Conservation (phyloP, 2,888 invertebrate species). For the Parapristionchus giblindavisi region DNA sequence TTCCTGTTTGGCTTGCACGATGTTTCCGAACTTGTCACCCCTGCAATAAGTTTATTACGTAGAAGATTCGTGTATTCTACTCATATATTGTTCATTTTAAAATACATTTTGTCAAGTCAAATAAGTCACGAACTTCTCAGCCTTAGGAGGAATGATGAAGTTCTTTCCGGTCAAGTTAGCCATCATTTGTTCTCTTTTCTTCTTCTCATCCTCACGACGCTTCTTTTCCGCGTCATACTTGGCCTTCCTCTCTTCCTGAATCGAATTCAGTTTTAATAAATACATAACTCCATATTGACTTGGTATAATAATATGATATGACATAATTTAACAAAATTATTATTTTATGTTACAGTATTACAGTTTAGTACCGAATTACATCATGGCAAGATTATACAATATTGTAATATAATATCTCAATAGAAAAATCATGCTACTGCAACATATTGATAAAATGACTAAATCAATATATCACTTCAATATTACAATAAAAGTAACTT, state of each 20-base stretch:
- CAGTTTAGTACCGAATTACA: no score
- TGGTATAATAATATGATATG: no score
- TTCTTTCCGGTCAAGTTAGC: conserved; percentile 41
- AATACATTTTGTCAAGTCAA: background rate
- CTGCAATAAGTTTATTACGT: conserved; percentile 15
- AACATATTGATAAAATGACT: no score
- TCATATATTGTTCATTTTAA: background rate
- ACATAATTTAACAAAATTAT: no score
- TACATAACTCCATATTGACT: no score
- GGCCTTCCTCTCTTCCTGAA: conserved; percentile 59
- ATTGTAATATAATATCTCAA: no score
- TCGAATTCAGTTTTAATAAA: no score
- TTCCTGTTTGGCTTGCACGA: conserved; percentile 90
- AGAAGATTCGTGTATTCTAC: background rate
- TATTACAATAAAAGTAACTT: no score
- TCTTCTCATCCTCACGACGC: conserved; percentile 67
- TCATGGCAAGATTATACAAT: no score
- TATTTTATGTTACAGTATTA: no score
- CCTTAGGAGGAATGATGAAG: conserved; percentile 36
- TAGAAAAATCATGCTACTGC: no score
- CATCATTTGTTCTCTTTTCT: conserved; percentile 63
- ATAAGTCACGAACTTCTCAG: conserved; percentile 27
- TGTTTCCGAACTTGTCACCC: conserved; percentile 75
- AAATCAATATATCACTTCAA: no score
- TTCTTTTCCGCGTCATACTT: conserved; percentile 59